phyloP scores from a whole-genome alignment of 2,113 vertebrate species.

The Pseudois nayaur region DNA sequence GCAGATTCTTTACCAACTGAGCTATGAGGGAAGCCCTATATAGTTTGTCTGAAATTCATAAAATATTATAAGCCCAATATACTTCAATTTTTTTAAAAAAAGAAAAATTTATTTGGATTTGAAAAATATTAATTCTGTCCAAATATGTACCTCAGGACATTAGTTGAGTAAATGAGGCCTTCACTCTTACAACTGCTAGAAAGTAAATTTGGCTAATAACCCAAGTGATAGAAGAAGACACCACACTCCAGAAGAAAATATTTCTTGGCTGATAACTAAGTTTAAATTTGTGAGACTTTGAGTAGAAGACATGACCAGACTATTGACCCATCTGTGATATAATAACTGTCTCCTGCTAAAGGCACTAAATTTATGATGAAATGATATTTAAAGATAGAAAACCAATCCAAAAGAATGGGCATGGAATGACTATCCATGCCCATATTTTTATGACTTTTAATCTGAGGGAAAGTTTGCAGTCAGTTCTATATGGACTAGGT shows the following conservation, averaged over 20 bases:
- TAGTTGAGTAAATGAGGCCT: background rate
- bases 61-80: background rate
- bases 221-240: background rate
- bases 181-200: background rate
- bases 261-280: background rate
- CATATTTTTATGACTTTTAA: background rate
- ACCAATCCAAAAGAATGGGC: background rate
- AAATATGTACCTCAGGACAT: background rate
- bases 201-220: background rate
- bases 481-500: background rate
- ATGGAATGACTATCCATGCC: background rate
- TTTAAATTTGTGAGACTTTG: background rate
- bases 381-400: background rate
- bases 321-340: background rate
- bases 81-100: background rate
- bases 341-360: background rate
- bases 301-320: background rate
- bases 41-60: background rate
- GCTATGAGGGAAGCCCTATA: background rate
- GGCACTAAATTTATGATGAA: background rate
- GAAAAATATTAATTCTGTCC: background rate
- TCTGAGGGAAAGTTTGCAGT: background rate
- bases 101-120: background rate
- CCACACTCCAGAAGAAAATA: background rate
- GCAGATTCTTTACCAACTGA: background rate